These are phyloP conservation scores for Beroe ovata DNA, from an alignment of 37 sponge, comb jelly and placozoan genomes.

Conservation along the genomic window DNA sequence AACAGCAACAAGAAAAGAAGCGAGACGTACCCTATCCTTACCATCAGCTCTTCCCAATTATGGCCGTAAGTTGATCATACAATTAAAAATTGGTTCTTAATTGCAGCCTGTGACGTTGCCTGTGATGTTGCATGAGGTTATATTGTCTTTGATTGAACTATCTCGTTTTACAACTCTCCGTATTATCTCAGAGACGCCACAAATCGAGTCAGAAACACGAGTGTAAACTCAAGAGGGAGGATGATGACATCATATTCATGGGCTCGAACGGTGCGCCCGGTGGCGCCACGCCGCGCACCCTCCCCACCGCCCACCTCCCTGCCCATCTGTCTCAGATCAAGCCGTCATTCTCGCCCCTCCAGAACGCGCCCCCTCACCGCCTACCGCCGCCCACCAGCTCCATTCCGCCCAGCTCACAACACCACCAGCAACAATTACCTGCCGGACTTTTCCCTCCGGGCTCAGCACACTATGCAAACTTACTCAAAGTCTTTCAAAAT, in stretches of 20 bases:
- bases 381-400: neutral
- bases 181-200: constrained; percentile 40
- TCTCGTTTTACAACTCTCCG: too few species aligned
- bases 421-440: constrained; percentile 24
- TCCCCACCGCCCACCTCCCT: constrained; percentile 21
- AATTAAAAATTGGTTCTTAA: neutral
- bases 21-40: constrained; percentile 26
- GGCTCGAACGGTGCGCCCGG: constrained; percentile 38
- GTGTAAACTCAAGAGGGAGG: constrained; percentile 51
- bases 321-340: constrained; percentile 48
- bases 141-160: too few species aligned
- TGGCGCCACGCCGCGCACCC: neutral
- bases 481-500: constrained; percentile 31
- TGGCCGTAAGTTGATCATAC: constrained; percentile 63
- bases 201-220: constrained; percentile 56
- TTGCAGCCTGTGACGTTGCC: too few species aligned
- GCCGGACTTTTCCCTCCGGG: constrained; percentile 44
- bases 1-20: constrained; percentile 29
- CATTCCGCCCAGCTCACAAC: neutral
- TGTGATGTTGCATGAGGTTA: too few species aligned
- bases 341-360: constrained; percentile 59
- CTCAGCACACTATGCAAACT: constrained; percentile 31
- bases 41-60: constrained; percentile 55
- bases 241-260: constrained; percentile 62
- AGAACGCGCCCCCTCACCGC: constrained; percentile 2